Evolutionary conservation across 2,113 vertebrate genomes (phyloP).

Genomic region (Boleophthalmus pectinirostris): DNA sequence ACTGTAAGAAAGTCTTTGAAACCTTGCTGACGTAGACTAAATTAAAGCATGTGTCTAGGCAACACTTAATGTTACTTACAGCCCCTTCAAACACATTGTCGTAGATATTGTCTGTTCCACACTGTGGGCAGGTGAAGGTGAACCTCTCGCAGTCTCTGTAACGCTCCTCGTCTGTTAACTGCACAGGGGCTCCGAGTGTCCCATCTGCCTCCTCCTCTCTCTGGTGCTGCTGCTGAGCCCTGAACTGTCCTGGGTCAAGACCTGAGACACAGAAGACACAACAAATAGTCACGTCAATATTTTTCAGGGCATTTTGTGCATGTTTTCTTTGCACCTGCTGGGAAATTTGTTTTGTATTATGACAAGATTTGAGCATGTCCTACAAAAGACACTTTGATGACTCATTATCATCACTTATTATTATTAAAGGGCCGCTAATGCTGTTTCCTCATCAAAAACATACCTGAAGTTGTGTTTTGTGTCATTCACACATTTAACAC

Average conservation of each 20-base stretch:
- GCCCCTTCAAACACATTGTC: slow-evolving; percentile 89
- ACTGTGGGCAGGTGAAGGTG: slow-evolving; percentile 87
- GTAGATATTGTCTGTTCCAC: slow-evolving; percentile 91
- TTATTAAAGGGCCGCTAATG: too few relatives aligned
- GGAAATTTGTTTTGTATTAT: too few relatives aligned
- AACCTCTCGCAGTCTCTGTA: slow-evolving; percentile 93
- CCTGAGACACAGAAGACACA: slow-evolving; percentile 69
- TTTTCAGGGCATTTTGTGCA: too few relatives aligned
- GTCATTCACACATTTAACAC: too few relatives aligned
- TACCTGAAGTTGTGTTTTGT: too few relatives aligned
- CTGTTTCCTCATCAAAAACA: too few relatives aligned
- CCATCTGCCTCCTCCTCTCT: slow-evolving; percentile 90
- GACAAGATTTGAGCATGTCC: too few relatives aligned
- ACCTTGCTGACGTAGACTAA: too few relatives aligned
- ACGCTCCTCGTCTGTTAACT: slow-evolving; percentile 94
- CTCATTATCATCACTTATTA: too few relatives aligned
- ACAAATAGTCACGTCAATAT: background rate
- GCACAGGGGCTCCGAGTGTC: slow-evolving; percentile 85
- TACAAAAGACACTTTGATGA: too few relatives aligned
- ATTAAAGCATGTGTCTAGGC: background rate
- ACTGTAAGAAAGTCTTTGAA: too few relatives aligned
- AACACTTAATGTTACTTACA: slow-evolving; percentile 75
- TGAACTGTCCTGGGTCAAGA: slow-evolving; percentile 92
- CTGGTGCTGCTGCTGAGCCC: slow-evolving; percentile 86
- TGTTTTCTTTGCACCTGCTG: too few relatives aligned